phyloP scores from a whole-genome alignment of 2,797 vertebrate genomes.

The Myotis planiceps region DNA sequence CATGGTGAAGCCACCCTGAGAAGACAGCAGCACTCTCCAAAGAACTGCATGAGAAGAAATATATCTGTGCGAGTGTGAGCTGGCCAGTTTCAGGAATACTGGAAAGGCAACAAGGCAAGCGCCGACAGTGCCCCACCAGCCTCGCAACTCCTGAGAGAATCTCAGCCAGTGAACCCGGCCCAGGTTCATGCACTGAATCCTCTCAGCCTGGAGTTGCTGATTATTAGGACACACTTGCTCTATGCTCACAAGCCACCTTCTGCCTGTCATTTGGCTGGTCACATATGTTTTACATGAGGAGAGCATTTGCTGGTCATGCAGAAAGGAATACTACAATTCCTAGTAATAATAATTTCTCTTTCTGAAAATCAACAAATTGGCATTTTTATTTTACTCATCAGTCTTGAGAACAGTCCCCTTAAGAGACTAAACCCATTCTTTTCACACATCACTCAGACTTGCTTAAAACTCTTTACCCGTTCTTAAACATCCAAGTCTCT shows the following conservation, averaged over 20 bases:
- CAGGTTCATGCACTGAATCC: not conserved
- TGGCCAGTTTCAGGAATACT: not conserved
- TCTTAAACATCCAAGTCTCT: not conserved
- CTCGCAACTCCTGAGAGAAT: not conserved
- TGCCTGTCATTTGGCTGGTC: not conserved
- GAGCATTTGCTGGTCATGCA: not conserved
- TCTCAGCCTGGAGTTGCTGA: not conserved
- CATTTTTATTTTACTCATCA: slow-evolving; percentile 17
- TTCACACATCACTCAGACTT: not conserved
- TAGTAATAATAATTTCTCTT: not conserved
- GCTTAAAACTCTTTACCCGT: not conserved
- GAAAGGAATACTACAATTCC: not conserved
- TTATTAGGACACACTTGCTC: not conserved
- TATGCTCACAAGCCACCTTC: not conserved
- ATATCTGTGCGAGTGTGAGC: not conserved
- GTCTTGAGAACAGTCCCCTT: not conserved
- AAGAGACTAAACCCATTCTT: not conserved
- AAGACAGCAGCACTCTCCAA: not conserved
- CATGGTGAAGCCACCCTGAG: not conserved
- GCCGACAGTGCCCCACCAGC: not conserved
- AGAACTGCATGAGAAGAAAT: not conserved
- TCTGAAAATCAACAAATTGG: slow-evolving; percentile 19
- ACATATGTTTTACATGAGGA: not conserved
- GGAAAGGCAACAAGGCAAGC: not conserved
- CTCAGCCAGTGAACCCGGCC: not conserved